These are phyloP conservation scores for Malaclemys terrapin DNA, from an alignment of 2,113 vertebrate species.

Conservation along the genomic window DNA sequence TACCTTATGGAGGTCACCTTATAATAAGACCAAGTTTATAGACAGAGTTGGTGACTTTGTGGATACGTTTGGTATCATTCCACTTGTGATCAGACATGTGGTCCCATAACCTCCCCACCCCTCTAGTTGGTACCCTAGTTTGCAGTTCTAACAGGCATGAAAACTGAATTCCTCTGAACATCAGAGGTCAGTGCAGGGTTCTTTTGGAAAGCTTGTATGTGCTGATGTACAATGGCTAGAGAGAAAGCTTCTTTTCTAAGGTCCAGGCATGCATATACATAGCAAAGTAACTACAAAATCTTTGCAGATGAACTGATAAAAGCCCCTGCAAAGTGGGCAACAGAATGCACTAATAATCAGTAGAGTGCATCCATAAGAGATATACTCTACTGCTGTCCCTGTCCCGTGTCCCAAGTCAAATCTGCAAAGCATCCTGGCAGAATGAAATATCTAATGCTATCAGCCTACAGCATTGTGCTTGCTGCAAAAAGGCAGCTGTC, in stretches of 20 bases:
- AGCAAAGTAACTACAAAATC: neutral
- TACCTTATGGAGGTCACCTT: accelerated
- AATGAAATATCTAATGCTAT: neutral
- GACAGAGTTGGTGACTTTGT: neutral
- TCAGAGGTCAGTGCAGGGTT: accelerated
- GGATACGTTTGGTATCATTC: neutral
- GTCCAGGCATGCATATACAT: accelerated
- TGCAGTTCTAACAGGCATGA: accelerated
- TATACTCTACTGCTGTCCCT: neutral
- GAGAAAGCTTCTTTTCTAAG: neutral
- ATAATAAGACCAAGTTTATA: neutral
- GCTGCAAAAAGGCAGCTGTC: neutral
- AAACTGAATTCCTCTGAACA: accelerated
- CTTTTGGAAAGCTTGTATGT: accelerated
- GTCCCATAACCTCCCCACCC: neutral
- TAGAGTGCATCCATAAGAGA: neutral
- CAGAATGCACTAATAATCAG: neutral
- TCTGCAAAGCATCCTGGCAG: neutral
- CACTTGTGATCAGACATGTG: accelerated
- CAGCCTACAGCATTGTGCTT: neutral
- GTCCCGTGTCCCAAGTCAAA: neutral
- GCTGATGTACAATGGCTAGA: neutral
- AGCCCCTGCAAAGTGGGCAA: accelerated
- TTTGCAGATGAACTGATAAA: neutral
- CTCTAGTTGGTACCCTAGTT: accelerated